A percentile compares a stretch with the other conserved stretches of the same genome.
Evolutionary conservation across 2,113 vertebrate species (phyloP).

Genomic region (Chaenogobius annularis): DNA sequence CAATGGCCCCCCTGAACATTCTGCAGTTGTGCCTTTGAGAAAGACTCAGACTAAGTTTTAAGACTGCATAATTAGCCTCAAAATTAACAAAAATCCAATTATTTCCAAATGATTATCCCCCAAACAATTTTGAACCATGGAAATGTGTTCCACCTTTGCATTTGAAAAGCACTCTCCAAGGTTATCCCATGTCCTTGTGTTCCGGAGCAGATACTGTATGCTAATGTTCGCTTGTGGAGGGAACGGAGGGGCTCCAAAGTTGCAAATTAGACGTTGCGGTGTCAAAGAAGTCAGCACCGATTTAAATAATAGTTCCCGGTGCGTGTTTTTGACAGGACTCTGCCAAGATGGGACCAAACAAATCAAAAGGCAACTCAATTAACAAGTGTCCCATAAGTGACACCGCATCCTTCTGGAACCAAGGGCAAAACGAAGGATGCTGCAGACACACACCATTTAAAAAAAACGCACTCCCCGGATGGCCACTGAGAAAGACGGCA

Average conservation of each 20-base stretch:
- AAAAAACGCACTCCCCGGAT: not conserved
- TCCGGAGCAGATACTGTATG: slow-evolving; percentile 24
- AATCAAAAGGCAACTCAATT: slow-evolving; percentile 24
- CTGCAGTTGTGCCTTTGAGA: too few relatives aligned
- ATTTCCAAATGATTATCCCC: slow-evolving; percentile 6
- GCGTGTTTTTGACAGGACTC: slow-evolving; percentile 21
- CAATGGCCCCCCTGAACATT: too few relatives aligned
- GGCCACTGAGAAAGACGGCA: not conserved
- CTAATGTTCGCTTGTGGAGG: slow-evolving; percentile 44
- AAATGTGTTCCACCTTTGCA: not conserved
- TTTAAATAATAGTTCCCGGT: slow-evolving; percentile 48
- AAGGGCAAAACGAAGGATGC: slow-evolving; percentile 11
- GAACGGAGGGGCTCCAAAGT: slow-evolving; percentile 27
- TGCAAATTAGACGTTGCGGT: slow-evolving; percentile 45
- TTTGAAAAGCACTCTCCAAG: slow-evolving; percentile 6
- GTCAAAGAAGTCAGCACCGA: slow-evolving; percentile 48
- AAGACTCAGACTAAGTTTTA: too few relatives aligned
- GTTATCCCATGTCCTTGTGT: slow-evolving; percentile 22
- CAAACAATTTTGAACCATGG: not conserved
- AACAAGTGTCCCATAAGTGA: slow-evolving; percentile 17
- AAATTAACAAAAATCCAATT: not conserved
- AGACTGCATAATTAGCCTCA: not conserved
- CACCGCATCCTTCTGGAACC: not conserved
- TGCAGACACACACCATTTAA: not conserved
- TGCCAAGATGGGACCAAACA: slow-evolving; percentile 29